These are phyloP conservation scores for Cryptosula pallasiana DNA, from an alignment of 2,888 invertebrate species.

Conservation along the genomic window DNA sequence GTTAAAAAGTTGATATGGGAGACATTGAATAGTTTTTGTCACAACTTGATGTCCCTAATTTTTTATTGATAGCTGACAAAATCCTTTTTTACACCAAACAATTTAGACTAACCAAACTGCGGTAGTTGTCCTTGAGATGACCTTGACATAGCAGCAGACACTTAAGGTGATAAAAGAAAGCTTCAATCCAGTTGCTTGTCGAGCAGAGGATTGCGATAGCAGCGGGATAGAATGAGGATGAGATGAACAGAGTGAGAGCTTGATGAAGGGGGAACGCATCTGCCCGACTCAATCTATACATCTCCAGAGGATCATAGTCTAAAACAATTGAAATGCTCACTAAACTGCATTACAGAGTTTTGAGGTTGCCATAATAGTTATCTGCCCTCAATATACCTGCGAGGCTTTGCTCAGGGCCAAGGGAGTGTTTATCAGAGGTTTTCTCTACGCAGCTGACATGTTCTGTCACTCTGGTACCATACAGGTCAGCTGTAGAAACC, in stretches of 20 bases:
- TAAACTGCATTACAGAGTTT: too few relatives aligned
- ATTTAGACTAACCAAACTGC: background rate
- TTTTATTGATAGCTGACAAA: too few relatives aligned
- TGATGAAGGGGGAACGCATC: slow-evolving; percentile 11
- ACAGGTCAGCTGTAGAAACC: background rate
- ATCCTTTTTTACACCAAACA: too few relatives aligned
- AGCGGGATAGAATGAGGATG: background rate
- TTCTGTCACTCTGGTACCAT: background rate
- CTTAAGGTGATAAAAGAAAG: slow-evolving; percentile 21
- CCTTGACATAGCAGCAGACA: background rate
- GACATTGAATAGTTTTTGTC: too few relatives aligned
- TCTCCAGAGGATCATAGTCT: background rate
- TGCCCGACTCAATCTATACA: background rate
- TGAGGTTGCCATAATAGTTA: too few relatives aligned
- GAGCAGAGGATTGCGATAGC: background rate
- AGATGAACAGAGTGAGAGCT: background rate
- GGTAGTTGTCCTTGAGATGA: background rate
- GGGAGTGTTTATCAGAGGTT: too few relatives aligned
- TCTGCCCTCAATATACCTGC: too few relatives aligned
- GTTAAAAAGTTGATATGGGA: too few relatives aligned
- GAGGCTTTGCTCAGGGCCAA: too few relatives aligned
- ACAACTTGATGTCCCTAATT: too few relatives aligned
- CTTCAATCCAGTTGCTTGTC: background rate
- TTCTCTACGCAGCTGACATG: background rate
- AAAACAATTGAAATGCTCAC: too few relatives aligned